These are phyloP conservation scores for Falco berigora DNA, from an alignment of 2,797 vertebrate genomes.

Conservation along the genomic window DNA sequence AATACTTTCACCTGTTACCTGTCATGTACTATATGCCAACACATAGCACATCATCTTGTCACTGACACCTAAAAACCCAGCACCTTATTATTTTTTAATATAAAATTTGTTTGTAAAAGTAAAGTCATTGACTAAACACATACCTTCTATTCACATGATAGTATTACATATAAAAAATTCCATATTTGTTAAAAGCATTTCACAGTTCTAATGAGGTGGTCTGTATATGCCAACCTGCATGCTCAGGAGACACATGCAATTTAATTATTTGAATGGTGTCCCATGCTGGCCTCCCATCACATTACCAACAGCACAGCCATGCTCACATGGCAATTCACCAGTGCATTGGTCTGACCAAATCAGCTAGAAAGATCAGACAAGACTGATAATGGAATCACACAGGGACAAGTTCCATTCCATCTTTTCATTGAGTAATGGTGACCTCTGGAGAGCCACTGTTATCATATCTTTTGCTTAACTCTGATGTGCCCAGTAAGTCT, in stretches of 20 bases:
- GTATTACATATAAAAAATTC: not conserved
- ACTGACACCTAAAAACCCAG: rapidly evolving
- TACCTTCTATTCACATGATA: not conserved
- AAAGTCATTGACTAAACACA: too few relatives aligned
- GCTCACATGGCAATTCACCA: not conserved
- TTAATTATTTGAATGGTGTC: not conserved
- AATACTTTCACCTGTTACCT: not conserved
- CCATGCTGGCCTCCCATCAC: not conserved
- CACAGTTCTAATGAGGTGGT: not conserved
- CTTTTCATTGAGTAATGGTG: not conserved
- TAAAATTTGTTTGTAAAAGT: not conserved
- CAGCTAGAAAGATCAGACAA: not conserved
- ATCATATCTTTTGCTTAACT: not conserved
- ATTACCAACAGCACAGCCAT: not conserved
- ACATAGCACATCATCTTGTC: not conserved
- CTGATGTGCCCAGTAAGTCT: not conserved
- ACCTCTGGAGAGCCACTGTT: not conserved
- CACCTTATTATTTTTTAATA: not conserved
- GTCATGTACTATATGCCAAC: not conserved
- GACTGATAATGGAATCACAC: not conserved
- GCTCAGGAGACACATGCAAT: not conserved
- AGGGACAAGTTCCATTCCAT: not conserved
- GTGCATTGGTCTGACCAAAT: not conserved
- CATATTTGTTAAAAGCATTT: not conserved
- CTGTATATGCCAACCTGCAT: not conserved